Conservation (phyloP, 2,888 invertebrate genomes). For the Phalera bucephala region DNA sequence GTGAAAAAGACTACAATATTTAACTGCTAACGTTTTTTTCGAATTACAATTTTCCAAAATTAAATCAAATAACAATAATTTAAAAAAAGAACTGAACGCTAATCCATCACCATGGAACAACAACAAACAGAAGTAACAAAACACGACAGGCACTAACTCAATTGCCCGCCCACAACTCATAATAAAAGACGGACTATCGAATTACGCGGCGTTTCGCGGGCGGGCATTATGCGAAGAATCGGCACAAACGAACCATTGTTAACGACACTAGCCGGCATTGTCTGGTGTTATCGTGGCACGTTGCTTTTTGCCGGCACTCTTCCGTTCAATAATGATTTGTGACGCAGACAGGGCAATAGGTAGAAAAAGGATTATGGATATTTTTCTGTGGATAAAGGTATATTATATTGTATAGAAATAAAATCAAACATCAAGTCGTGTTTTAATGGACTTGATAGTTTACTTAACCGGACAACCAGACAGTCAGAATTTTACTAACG, state of each 20-base stretch:
- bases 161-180: slow-evolving; percentile 74
- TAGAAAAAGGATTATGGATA: too few relatives aligned
- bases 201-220: slow-evolving; percentile 72
- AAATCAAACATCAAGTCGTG: too few relatives aligned
- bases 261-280: slow-evolving; percentile 76
- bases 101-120: slow-evolving; percentile 32
- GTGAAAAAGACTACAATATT: too few relatives aligned
- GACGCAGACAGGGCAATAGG: slow-evolving; percentile 48
- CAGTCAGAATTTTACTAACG: too few relatives aligned
- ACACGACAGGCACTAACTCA: slow-evolving; percentile 62
- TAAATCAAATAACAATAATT: too few relatives aligned
- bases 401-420: too few relatives aligned
- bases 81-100: too few relatives aligned
- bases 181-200: slow-evolving; percentile 77
- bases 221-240: slow-evolving; percentile 78
- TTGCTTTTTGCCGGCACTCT: slow-evolving; percentile 77
- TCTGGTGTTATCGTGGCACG: slow-evolving; percentile 74
- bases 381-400: too few relatives aligned
- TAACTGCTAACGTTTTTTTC: too few relatives aligned
- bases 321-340: slow-evolving; percentile 57
- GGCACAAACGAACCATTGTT: slow-evolving; percentile 81
- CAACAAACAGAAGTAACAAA: slow-evolving; percentile 54
- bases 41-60: too few relatives aligned
- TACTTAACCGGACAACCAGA: too few relatives aligned
- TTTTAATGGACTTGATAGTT: too few relatives aligned